Conservation (phyloP, 2,113 vertebrate species). For the Carettochelys insculpta region DNA sequence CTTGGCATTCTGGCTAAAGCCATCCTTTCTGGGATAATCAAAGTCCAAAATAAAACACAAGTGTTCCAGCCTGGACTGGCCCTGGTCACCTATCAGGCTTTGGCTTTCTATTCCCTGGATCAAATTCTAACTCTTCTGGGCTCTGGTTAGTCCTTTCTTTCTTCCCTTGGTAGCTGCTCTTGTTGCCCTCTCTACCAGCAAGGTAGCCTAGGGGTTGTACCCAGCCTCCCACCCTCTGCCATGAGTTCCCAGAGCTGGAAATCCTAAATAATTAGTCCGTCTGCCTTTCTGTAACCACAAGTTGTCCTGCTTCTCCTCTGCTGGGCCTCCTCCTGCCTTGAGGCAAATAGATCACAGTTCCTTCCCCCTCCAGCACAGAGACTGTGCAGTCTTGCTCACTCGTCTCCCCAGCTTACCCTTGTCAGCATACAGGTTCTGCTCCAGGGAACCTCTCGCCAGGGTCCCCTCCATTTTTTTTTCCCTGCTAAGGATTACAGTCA, state of each 20-base stretch:
- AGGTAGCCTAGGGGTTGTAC: not conserved
- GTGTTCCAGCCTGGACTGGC: not conserved
- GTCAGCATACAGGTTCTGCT: not conserved
- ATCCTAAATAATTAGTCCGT: not conserved
- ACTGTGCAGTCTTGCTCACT: not conserved
- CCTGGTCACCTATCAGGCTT: not conserved
- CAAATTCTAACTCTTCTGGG: not conserved
- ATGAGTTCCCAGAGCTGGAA: not conserved
- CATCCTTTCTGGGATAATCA: conserved; percentile 24
- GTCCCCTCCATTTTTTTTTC: not conserved
- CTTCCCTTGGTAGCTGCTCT: not conserved
- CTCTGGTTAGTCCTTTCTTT: not conserved
- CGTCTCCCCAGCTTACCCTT: not conserved
- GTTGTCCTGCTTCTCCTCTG: conserved; percentile 4
- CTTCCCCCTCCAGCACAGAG: not conserved
- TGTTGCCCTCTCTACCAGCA: not conserved
- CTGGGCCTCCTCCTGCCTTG: not conserved
- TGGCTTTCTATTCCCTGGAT: not conserved
- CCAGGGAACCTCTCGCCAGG: not conserved
- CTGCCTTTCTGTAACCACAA: not conserved
- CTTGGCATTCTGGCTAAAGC: not conserved
- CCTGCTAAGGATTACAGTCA: not conserved
- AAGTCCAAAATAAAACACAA: conserved; percentile 28
- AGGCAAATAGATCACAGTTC: not conserved
- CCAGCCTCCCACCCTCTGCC: rapidly evolving